Evolutionary conservation across 2,888 invertebrate genomes (phyloP), one percentile per base, ranked within the genome.

Genomic region (Trichopria drosophilae): DNA sequence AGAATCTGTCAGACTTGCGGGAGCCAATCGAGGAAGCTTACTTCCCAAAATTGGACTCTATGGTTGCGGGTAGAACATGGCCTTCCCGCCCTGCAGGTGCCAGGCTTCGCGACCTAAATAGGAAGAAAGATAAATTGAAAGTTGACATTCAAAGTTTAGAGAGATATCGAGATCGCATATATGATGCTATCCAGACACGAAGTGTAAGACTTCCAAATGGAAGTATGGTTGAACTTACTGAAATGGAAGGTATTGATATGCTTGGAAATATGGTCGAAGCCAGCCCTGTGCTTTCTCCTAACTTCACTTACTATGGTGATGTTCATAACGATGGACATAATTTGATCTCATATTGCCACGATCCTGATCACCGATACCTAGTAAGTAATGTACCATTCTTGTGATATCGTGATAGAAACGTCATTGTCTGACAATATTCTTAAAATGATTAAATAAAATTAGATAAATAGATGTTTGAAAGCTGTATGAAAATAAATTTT

Each of bases 291-390:
- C 69, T 90, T 34, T 85, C 88, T 35, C 82, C 82, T 4, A 90
- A 90, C 76, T 77, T 81, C 2, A 76, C 77, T 23, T 79, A 86
- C 66, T 90, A 90, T 68, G 92, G 92, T 0, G 86, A 90, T 73
- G 65, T 90, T 28, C 92, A 93, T 76, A 92, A 92, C 75, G 81
- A 86, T 77, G 90, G 90, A 0, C 92, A 92, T 67, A 83, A 88
- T 4, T 81, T 88, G 67, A 82, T 91, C 54, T 84, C 88, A 0
- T 86, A 84, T 69, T 77, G 84, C 3, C 91, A 92, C 67, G 92
- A 93, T 72, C 90, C 91, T 0, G 89, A 90, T 71, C 84, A 86
- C 67, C 79, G 85, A 51, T 84, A 86, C 68, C 73, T 86, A 78
- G 87, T 86, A 68, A 76, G 76, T 67, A n/a, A n/a, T n/a, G n/a